A percentile compares a stretch with the other conserved stretches of the same genome.
These are phyloP conservation scores for Pomatorhinus ruficollis DNA, from an alignment of 2,113 vertebrate species.

Conservation along the genomic window DNA sequence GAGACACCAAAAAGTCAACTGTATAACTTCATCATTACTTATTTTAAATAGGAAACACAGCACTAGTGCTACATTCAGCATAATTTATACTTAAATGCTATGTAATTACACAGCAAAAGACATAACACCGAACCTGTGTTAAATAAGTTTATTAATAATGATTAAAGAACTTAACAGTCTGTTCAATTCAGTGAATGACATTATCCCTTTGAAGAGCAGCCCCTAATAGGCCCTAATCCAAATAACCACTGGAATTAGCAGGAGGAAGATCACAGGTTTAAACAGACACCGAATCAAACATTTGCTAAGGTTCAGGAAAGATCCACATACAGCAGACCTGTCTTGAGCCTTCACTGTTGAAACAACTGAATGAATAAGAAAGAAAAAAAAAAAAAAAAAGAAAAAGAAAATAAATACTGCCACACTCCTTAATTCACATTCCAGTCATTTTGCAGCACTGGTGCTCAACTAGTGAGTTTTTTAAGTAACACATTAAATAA, in stretches of 20 bases:
- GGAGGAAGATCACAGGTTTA: background rate
- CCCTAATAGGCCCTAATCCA: background rate
- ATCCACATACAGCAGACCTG: background rate
- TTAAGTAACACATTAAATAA: background rate
- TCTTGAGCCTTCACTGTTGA: background rate
- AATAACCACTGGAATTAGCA: background rate
- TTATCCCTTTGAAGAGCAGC: conserved; percentile 28
- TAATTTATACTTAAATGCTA: background rate
- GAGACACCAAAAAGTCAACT: background rate
- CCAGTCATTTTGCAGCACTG: background rate
- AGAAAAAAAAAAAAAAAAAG: background rate
- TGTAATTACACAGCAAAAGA: background rate
- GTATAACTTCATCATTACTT: background rate
- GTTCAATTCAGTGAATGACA: background rate
- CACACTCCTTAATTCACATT: background rate
- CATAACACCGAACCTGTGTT: background rate
- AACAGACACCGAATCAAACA: background rate
- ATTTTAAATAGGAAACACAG: conserved; percentile 10
- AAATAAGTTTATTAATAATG: conserved; percentile 5
- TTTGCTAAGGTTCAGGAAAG: background rate
- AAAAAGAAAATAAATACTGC: background rate
- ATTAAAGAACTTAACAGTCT: conserved; percentile 32
- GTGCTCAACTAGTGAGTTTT: background rate
- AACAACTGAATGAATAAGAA: background rate
- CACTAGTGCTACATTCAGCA: background rate